Conservation (phyloP, 2,113 vertebrate genomes). For the Sorex fumeus region DNA sequence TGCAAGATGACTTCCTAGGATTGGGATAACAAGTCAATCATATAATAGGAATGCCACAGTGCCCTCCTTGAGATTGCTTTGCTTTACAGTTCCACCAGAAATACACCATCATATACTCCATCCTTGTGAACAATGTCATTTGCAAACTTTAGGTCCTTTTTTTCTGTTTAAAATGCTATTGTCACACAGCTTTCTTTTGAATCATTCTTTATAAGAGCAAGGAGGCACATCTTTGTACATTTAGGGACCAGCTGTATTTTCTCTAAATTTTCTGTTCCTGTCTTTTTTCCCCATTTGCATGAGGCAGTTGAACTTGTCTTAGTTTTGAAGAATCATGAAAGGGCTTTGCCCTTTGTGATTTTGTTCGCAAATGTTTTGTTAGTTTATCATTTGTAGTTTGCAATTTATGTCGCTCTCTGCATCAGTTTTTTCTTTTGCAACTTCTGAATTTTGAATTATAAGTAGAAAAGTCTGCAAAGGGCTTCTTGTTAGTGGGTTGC, state of each 20-base stretch:
- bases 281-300: neutral
- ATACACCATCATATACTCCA: neutral
- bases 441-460: neutral
- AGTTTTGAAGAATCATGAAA: neutral
- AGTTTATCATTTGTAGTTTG: slow-evolving; percentile 27
- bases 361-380: slow-evolving; percentile 21
- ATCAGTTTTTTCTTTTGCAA: neutral
- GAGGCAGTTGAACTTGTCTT: slow-evolving; percentile 14
- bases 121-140: neutral
- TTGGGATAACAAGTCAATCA: neutral
- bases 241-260: slow-evolving; percentile 11
- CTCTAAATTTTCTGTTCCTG: neutral
- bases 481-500: neutral
- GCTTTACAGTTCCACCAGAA: neutral
- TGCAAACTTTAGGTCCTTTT: neutral
- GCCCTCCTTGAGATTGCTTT: neutral
- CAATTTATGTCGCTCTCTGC: neutral
- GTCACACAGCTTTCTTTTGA: slow-evolving; percentile 25
- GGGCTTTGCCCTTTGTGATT: neutral
- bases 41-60: neutral
- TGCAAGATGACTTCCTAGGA: slow-evolving; percentile 16
- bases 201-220: neutral
- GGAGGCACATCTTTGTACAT: neutral
- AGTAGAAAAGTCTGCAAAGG: neutral
- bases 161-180: neutral